A percentile compares a stretch with the other conserved stretches of the same genome.
Evolutionary conservation across 1,140 invertebrate genomes (phyloP).

Genomic region (Grapholita molesta): DNA sequence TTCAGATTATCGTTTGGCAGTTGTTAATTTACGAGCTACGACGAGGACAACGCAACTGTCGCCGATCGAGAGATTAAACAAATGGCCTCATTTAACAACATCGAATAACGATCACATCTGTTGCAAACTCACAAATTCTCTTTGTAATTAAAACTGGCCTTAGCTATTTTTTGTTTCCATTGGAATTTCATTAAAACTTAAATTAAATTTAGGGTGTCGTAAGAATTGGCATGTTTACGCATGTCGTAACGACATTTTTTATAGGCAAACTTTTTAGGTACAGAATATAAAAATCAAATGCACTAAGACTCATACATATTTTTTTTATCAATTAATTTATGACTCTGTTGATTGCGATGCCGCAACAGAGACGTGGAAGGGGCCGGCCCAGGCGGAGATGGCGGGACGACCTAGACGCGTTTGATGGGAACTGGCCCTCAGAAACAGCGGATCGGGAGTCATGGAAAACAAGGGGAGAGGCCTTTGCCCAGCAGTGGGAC

Average conservation of each 20-base stretch:
- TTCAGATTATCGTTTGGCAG: neutral
- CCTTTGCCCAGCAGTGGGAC: no score
- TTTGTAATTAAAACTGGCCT: neutral
- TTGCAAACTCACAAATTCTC: constrained; percentile 3
- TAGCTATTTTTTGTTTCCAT: neutral
- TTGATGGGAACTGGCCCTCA: no score
- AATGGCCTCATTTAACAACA: constrained; percentile 13
- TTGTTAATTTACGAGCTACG: constrained; percentile 10
- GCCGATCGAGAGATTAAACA: constrained; percentile 21
- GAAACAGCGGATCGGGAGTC: no score
- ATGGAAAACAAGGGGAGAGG: no score
- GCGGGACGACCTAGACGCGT: no score
- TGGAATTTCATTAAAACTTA: constrained; percentile 2
- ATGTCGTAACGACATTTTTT: neutral
- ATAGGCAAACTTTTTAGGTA: no score
- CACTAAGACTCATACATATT: no score
- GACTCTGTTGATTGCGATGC: no score
- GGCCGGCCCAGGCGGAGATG: no score
- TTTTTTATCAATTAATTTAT: no score
- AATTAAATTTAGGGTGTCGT: neutral
- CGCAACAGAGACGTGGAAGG: no score
- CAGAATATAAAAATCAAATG: no score
- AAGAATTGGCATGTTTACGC: neutral
- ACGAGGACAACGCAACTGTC: constrained; percentile 6
- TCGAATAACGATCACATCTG: constrained; percentile 16